Base-by-base conservation (phyloP, 2,888 invertebrate genomes). In the Boloria euphrosyne region DNA sequence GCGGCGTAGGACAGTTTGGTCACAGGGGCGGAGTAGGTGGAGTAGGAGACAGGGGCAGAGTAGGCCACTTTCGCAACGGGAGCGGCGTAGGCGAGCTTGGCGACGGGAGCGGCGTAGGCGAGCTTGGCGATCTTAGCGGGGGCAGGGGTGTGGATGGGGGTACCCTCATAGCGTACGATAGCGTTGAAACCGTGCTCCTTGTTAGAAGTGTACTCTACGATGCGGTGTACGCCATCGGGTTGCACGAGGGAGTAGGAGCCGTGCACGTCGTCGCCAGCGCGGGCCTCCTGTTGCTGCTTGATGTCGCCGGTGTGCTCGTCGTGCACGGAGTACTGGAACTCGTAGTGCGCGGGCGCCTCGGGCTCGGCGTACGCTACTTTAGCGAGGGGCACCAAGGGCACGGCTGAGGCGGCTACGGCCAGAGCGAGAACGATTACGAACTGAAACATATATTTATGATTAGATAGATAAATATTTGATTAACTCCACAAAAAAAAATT, bases 231-330 rank as follows among this genome's bases (percentile, higher is more conserved):
- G 0, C 92, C 92, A 60, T 92, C 91, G 70, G 90, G 90, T 67
- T 92, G 90, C 38, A 92, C 80, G 10, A 92, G 84, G 7, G 92
- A 90, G 83, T 92, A 92, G 31, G 85, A 89, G 67, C 92, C 91
- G 55, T 89, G 89, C 53, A 92, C 89, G 66, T 76, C 79, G 74
- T 92, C 88, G 2, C 91, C 91, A 70, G 78, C 75, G 71, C 91
- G 90, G 58, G 81, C 76, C 71, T 91, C 92, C 73, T 89, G 84
- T 79, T 91, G 91, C 71, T 90, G 81, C 78, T 92, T 92, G 71
- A 90, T 77, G 76, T 92, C 92, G 2, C 92, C 91, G 75, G 76
- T 87, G 76, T 87, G 86, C 2, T 78, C 76, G 72, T 92, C 92
- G 67, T 90, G 87, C 60, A 92, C 90, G 68, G 89, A 87, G 82